phyloP scores from a whole-genome alignment of 1,140 invertebrate genomes.

The Hydropsyche tenuis region DNA sequence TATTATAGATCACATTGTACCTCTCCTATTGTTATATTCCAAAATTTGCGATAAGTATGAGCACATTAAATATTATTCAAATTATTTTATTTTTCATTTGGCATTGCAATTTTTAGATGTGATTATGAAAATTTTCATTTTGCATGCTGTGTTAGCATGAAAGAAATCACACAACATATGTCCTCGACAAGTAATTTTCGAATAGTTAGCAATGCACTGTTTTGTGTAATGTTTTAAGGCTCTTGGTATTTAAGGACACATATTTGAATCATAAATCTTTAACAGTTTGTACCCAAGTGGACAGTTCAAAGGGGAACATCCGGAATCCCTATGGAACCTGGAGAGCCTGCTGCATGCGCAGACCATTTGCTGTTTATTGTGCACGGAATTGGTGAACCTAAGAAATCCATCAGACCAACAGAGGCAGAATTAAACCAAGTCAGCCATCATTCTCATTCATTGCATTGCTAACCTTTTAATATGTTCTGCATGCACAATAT shows the following conservation, averaged over 20 bases:
- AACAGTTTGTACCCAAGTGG: conserved; percentile 55
- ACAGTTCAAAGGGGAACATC: conserved; percentile 55
- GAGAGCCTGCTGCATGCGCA: conserved; percentile 48
- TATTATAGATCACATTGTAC: too few relatives aligned
- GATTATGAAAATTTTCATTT: too few relatives aligned
- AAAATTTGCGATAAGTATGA: too few relatives aligned
- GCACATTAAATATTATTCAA: too few relatives aligned
- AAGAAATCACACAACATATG: not conserved
- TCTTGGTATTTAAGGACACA: conserved; percentile 17
- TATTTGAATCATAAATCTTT: conserved; percentile 31
- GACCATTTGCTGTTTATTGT: conserved; percentile 60
- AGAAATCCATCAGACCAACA: conserved; percentile 32
- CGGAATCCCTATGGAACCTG: conserved; percentile 51
- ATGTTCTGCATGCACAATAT: not conserved
- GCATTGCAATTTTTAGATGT: too few relatives aligned
- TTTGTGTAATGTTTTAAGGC: conserved; percentile 19
- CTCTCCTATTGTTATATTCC: too few relatives aligned
- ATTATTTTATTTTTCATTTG: too few relatives aligned
- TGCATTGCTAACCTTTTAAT: conserved; percentile 25
- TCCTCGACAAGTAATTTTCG: too few relatives aligned
- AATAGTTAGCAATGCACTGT: conserved; percentile 30
- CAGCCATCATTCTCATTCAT: conserved; percentile 33
- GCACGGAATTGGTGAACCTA: conserved; percentile 58
- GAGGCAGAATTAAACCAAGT: conserved; percentile 34
- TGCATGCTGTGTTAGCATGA: not conserved